phyloP scores from a whole-genome alignment of 2,113 vertebrate genomes.

The Ailurus styani region DNA sequence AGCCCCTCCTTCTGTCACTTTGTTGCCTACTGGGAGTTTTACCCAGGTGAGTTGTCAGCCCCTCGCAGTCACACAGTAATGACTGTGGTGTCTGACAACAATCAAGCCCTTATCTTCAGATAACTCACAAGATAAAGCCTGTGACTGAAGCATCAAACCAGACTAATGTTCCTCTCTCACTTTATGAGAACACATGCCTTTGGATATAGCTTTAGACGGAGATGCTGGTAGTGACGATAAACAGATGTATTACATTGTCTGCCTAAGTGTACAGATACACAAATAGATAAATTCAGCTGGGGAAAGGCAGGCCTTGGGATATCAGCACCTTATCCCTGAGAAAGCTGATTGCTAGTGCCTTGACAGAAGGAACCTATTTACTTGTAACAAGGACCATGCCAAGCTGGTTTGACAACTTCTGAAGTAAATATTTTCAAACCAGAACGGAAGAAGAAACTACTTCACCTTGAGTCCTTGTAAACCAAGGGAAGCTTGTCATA shows the following conservation, averaged over 20 bases:
- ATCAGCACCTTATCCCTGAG: background rate
- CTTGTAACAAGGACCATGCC: constrained; percentile 23
- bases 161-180: background rate
- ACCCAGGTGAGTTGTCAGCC: background rate
- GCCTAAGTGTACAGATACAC: background rate
- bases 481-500: constrained; percentile 53
- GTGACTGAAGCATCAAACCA: background rate
- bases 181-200: constrained; percentile 31
- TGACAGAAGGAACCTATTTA: background rate
- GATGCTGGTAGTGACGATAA: background rate
- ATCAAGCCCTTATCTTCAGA: constrained; percentile 19
- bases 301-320: constrained; percentile 21
- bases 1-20: background rate
- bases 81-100: background rate
- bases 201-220: background rate
- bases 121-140: background rate
- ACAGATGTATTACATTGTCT: background rate
- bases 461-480: constrained; percentile 53
- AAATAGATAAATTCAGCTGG: background rate
- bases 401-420: constrained; percentile 53
- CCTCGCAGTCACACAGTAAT: background rate
- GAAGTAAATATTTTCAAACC: constrained; percentile 54
- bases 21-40: background rate
- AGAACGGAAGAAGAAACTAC: constrained; percentile 13
- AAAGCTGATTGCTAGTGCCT: background rate